Base-by-base conservation (phyloP, 1,140 invertebrate species). In the Meloidogyne floridensis region DNA sequence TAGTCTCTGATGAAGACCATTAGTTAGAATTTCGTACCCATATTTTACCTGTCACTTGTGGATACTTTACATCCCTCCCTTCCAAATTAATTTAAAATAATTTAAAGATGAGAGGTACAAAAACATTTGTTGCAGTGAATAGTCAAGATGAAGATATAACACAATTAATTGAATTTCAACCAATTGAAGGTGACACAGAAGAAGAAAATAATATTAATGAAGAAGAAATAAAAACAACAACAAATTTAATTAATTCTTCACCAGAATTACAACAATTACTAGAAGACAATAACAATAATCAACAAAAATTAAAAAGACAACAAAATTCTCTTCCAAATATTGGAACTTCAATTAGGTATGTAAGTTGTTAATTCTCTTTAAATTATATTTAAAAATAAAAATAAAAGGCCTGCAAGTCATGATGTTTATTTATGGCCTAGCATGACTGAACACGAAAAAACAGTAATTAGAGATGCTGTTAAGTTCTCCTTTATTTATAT, bases 401-500 rank as follows among this genome's bases (percentile, higher is more conserved):
- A 54, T 47, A 15, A 74, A 47, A 87, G 86, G 65, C 80, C 87
- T 7, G 72, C 84, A 6, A 43, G 77, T 53, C 86, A 87, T 75
- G 83, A 84, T 59, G 84, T 87, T 13, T 87, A 88, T 74, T 83
- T 87, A 69, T 87, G 86, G 86, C 86, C 86, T 18, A 79, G 77
- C 18, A 70, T 20, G 15, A 32, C 42, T 13, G 7, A 71, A 69
- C 72, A 54, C 11, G 3, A 79, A 8, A 15, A 47, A 71, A 43
- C 75, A 77, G 18, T 42, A 43, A 32, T 75, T 20, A 75, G 59
- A 75, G 18, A 75, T 75, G 42, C 53, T 76, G 13, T 76, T 11
- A 76, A 76, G 11, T 54, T n/a, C 15, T 42, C 5, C 10, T 51
- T 15, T 76, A 13, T 3, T 76, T 76, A 32, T 32, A 32, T 43